phyloP scores from a whole-genome alignment of 2,888 invertebrate genomes.

The Hyposoter dolosus region DNA sequence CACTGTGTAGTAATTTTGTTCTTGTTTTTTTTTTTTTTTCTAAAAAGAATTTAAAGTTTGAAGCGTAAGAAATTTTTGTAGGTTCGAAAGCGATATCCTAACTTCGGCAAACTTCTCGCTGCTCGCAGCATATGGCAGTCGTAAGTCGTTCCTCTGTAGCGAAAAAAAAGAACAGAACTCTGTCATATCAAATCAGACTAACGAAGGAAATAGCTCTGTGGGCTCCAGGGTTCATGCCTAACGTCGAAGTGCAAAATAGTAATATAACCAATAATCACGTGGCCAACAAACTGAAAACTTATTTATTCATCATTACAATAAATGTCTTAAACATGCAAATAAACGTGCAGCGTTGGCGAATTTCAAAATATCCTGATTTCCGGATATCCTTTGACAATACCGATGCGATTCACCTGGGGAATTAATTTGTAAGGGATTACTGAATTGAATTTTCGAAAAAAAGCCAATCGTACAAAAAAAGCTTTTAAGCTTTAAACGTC shows the following conservation, averaged over 20 bases:
- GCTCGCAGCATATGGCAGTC: not conserved
- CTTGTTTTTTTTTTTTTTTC: not conserved
- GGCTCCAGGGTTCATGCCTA: not conserved
- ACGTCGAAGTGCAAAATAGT: not conserved
- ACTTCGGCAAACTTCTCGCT: constrained; percentile 36
- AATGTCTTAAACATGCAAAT: not conserved
- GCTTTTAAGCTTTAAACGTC: not conserved
- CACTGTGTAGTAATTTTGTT: constrained; percentile 41
- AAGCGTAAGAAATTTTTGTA: constrained; percentile 17
- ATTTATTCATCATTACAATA: not conserved
- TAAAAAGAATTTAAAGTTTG: constrained; percentile 2
- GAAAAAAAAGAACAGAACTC: constrained; percentile 32
- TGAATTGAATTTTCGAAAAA: not conserved
- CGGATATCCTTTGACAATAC: constrained; percentile 65
- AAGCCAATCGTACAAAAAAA: no score
- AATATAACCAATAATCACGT: not conserved
- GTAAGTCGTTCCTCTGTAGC: not conserved
- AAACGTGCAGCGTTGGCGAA: not conserved
- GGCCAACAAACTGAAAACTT: not conserved
- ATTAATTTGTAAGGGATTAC: constrained; percentile 21
- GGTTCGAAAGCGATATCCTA: constrained; percentile 12
- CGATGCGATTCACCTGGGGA: constrained; percentile 60
- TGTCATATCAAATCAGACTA: not conserved
- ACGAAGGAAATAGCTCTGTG: not conserved
- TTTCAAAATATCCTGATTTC: constrained; percentile 61